phyloP scores from a whole-genome alignment of 2,113 vertebrate genomes.

The Callipepla californica region DNA sequence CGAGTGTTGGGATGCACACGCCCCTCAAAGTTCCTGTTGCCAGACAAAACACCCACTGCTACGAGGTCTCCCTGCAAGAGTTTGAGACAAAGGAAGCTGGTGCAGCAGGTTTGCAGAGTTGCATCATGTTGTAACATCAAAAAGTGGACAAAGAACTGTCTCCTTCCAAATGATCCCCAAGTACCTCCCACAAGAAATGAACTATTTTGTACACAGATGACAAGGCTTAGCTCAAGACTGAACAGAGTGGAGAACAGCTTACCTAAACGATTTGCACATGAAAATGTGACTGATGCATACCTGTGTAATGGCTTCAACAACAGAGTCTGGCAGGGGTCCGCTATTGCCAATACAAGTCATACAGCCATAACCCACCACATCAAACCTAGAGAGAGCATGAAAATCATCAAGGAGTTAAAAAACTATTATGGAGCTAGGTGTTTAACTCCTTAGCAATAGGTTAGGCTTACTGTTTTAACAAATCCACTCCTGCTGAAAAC shows the following conservation, averaged over 20 bases:
- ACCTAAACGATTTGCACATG: not conserved
- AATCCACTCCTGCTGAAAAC: not conserved
- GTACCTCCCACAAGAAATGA: not conserved
- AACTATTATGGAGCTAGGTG: not conserved
- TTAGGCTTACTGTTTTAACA: not conserved
- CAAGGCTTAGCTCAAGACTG: not conserved
- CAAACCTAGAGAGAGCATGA: constrained; percentile 83
- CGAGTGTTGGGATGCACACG: constrained; percentile 96
- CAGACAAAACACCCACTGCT: constrained; percentile 91
- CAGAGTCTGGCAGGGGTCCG: constrained; percentile 91
- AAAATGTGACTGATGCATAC: constrained; percentile 69
- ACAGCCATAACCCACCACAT: constrained; percentile 97
- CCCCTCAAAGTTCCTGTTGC: constrained; percentile 97
- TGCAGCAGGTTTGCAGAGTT: not conserved
- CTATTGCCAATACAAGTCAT: constrained; percentile 99
- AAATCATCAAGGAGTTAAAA: not conserved
- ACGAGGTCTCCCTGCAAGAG: constrained; percentile 89
- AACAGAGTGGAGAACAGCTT: not conserved
- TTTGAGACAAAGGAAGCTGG: not conserved
- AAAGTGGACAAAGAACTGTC: not conserved
- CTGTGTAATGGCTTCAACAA: constrained; percentile 93
- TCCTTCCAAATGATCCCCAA: not conserved
- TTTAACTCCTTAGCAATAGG: not conserved
- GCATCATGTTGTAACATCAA: not conserved
- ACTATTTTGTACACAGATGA: not conserved